These are phyloP conservation scores for Polyodon spathula DNA, from an alignment of 2,113 vertebrate genomes.

Conservation along the genomic window DNA sequence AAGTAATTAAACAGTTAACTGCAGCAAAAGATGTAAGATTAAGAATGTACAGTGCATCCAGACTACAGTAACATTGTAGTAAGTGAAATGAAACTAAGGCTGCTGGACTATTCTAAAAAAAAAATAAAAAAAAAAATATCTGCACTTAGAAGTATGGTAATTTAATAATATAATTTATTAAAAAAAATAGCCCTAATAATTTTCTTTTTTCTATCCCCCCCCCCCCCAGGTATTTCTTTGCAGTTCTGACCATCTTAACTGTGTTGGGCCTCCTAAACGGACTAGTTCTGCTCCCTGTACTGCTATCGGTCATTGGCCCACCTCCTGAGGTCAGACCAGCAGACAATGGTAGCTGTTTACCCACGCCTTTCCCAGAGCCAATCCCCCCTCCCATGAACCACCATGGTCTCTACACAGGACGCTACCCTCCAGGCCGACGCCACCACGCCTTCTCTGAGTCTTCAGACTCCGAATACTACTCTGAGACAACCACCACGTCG, in stretches of 20 bases:
- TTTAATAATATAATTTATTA: too few relatives aligned
- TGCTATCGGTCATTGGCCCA: constrained; percentile 86
- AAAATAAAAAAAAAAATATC: too few relatives aligned
- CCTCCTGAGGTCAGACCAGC: constrained; percentile 69
- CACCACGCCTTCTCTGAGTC: constrained; percentile 59
- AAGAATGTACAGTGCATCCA: background rate
- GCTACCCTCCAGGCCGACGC: constrained; percentile 38
- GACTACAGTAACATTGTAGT: background rate
- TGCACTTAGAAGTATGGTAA: too few relatives aligned
- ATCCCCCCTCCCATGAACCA: constrained; percentile 56
- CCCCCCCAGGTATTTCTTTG: constrained; percentile 81
- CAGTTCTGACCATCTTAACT: constrained; percentile 83
- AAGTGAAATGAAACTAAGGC: too few relatives aligned
- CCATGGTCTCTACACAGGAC: constrained; percentile 59
- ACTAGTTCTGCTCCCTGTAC: constrained; percentile 83
- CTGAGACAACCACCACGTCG: constrained; percentile 62
- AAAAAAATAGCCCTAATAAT: background rate
- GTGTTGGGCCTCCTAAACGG: constrained; percentile 88
- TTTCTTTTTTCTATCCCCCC: background rate
- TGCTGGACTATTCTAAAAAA: too few relatives aligned
- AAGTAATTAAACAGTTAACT: background rate
- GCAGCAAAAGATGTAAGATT: too few relatives aligned
- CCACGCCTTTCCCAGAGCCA: constrained; percentile 47
- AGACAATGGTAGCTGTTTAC: constrained; percentile 43
- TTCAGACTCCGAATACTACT: constrained; percentile 66